Conservation (phyloP, 1,140 invertebrate species). For the Megalonaias nervosa region DNA sequence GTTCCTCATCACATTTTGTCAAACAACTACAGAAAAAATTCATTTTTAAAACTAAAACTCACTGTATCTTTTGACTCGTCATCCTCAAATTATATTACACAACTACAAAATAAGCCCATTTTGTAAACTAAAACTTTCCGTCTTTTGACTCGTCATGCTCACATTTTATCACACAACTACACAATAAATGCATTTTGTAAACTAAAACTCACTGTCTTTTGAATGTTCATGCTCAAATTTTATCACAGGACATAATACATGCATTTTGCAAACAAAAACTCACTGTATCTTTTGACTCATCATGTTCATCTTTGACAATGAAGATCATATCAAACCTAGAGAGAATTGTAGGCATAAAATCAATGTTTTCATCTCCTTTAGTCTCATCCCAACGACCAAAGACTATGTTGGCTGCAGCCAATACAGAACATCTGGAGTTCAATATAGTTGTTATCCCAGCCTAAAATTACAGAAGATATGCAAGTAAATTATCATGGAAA, state of each 20-base stretch:
- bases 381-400: constrained; percentile 99
- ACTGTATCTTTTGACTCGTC: constrained; percentile 81
- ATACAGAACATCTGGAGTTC: constrained; percentile 97
- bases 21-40: background rate
- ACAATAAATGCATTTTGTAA: background rate
- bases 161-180: constrained; percentile 95
- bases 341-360: constrained; percentile 99
- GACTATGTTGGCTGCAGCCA: constrained; percentile 99
- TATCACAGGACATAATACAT: background rate
- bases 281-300: constrained; percentile 89
- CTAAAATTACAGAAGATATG: constrained; percentile 67
- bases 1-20: background rate
- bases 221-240: constrained; percentile 88
- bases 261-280: constrained; percentile 34
- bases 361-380: constrained; percentile 96
- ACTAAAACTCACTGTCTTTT: constrained; percentile 81
- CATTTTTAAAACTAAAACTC: constrained; percentile 41
- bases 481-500: no score
- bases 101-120: background rate
- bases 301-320: constrained; percentile 98
- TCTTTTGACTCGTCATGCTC: constrained; percentile 85
- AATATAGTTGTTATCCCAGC: constrained; percentile 99
- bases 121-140: constrained; percentile 73
- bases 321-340: constrained; percentile 99
- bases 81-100: no score